A percentile compares a stretch with the other conserved stretches of the same genome.
phyloP scores from a whole-genome alignment of 2,888 invertebrate genomes.

The Danaus chrysippus region DNA sequence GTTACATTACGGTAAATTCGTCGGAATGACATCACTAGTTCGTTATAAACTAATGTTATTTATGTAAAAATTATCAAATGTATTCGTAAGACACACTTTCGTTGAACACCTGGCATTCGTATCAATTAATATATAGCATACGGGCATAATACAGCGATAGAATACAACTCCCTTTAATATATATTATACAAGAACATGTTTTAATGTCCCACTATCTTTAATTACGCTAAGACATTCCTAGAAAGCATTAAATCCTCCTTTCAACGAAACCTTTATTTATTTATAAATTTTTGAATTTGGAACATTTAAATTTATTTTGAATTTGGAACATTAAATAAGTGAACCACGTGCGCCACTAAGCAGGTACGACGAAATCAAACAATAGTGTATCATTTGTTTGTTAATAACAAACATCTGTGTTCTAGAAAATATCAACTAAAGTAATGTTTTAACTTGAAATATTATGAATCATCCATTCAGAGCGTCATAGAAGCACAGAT shows the following conservation, averaged over 20 bases:
- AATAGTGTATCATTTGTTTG: neutral
- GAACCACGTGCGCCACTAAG: neutral
- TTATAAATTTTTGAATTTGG: neutral
- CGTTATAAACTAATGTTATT: constrained; percentile 23
- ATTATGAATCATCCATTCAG: neutral
- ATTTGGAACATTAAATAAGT: neutral
- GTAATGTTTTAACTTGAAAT: constrained; percentile 4
- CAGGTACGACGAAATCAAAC: neutral
- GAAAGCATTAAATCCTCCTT: neutral
- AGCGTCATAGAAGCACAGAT: too few relatives aligned
- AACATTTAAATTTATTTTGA: neutral
- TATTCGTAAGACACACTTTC: constrained; percentile 30
- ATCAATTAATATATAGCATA: constrained; percentile 27
- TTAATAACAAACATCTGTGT: neutral
- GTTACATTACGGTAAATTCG: constrained; percentile 22
- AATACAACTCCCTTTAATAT: neutral
- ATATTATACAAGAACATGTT: too few relatives aligned
- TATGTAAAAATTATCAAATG: constrained; percentile 29
- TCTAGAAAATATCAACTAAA: constrained; percentile 1
- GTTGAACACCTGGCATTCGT: constrained; percentile 27
- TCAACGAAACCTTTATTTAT: neutral
- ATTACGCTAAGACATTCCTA: neutral
- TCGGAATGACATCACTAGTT: constrained; percentile 23
- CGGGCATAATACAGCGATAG: constrained; percentile 22
- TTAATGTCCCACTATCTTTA: neutral